phyloP scores from a whole-genome alignment of 2,113 vertebrate genomes.

The Zosterops lateralis region DNA sequence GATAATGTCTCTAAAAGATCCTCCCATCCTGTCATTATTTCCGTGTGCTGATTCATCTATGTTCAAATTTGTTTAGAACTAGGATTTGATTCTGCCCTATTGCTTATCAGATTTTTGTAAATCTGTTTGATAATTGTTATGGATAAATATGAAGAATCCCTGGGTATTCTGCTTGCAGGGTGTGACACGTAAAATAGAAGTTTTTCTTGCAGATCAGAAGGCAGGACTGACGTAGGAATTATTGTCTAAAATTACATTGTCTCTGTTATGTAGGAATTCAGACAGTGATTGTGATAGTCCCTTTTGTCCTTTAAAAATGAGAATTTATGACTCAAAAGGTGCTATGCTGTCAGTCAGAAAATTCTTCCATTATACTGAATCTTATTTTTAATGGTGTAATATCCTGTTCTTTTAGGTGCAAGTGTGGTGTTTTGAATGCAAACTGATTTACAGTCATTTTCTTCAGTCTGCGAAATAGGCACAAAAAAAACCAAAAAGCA shows the following conservation, averaged over 20 bases:
- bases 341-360: not conserved
- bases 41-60: not conserved
- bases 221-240: not conserved
- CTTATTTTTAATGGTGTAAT: conserved; percentile 17
- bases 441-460: not conserved
- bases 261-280: conserved; percentile 16
- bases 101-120: not conserved
- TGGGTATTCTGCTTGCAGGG: not conserved
- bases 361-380: not conserved
- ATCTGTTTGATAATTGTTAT: not conserved
- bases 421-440: not conserved
- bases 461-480: not conserved
- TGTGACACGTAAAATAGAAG: not conserved
- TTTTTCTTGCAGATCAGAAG: conserved; percentile 11
- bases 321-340: conserved; percentile 23
- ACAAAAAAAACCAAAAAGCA: not conserved
- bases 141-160: not conserved
- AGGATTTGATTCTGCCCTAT: not conserved
- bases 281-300: not conserved
- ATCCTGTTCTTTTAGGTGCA: not conserved
- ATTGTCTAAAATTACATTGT: conserved; percentile 6
- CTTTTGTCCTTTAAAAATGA: conserved; percentile 33
- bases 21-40: not conserved
- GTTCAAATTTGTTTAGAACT: not conserved
- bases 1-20: not conserved